Evolutionary conservation across 2,888 invertebrate genomes (phyloP).

Genomic region (Athalia rosae): DNA sequence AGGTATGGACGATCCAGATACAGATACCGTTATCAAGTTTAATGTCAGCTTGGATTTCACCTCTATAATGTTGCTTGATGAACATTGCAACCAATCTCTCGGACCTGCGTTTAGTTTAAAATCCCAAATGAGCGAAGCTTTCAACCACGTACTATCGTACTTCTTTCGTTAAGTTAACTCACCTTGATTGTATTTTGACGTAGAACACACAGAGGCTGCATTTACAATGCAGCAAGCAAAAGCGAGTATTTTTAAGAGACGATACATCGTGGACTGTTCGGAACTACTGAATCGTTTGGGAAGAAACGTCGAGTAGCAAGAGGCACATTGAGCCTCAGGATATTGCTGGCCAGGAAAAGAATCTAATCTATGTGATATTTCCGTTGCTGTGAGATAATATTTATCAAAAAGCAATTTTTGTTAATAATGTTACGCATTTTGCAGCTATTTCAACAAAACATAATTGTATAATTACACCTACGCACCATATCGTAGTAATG

Average conservation of each 20-base stretch:
- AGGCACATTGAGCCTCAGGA: conserved; percentile 24
- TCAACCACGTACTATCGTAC: no score
- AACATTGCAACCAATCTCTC: conserved; percentile 59
- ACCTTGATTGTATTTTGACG: conserved; percentile 59
- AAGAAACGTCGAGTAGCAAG: neutral
- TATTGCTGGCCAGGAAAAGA: conserved; percentile 1
- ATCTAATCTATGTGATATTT: conserved; percentile 24
- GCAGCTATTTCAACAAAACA: conserved; percentile 1
- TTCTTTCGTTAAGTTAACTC: conserved; percentile 40
- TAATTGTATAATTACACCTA: neutral
- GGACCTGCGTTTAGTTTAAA: conserved; percentile 49
- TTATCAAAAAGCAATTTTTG: neutral
- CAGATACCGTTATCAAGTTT: conserved; percentile 54
- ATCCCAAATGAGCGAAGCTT: neutral
- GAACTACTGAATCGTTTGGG: conserved; percentile 7
- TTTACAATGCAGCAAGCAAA: conserved; percentile 28
- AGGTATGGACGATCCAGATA: conserved; percentile 58
- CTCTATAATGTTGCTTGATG: conserved; percentile 54
- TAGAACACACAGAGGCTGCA: conserved; percentile 54
- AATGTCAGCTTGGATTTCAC: conserved; percentile 49
- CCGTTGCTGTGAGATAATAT: conserved; percentile 24
- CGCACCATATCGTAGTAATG: neutral
- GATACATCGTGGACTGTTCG: neutral
- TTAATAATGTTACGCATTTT: neutral
- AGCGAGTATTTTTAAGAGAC: conserved; percentile 20